Percentiles rank a stretch among this genome's conserved stretches.
Evolutionary conservation across 2,797 vertebrate genomes (phyloP).

Genomic region (Melanotaenia maccullochi): DNA sequence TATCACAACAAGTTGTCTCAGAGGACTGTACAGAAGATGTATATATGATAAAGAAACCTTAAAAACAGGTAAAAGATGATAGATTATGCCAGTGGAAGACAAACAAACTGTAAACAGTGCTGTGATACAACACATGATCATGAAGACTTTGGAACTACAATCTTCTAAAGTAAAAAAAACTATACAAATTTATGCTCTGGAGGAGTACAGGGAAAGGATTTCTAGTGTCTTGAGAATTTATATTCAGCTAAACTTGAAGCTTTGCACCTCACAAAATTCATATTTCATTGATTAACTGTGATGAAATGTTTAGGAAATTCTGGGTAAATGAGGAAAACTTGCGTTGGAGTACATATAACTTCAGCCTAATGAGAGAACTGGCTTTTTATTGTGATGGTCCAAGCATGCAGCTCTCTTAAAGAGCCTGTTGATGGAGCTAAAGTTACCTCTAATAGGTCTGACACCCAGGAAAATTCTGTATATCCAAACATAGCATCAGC

Average conservation of each 20-base stretch:
- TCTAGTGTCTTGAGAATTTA: background rate
- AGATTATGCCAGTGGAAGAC: background rate
- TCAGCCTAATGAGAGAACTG: background rate
- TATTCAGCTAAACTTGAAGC: background rate
- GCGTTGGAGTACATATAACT: background rate
- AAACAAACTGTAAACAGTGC: background rate
- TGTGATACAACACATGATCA: background rate
- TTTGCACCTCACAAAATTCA: background rate
- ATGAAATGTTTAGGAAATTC: background rate
- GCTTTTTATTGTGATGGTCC: background rate
- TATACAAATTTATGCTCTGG: too few relatives aligned
- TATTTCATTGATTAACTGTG: background rate
- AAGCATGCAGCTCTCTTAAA: background rate
- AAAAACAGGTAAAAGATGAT: background rate
- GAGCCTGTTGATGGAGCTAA: background rate
- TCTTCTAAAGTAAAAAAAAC: too few relatives aligned
- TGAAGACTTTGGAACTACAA: too few relatives aligned
- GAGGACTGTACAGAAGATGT: too few relatives aligned
- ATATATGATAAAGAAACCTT: background rate
- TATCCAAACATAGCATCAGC: background rate
- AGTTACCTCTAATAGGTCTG: background rate
- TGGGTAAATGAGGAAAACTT: background rate
- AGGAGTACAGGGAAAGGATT: background rate
- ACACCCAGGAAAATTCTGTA: background rate
- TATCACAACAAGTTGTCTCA: too few relatives aligned